Conservation (phyloP, 2,888 invertebrate genomes). For the Rhingia campestris region DNA sequence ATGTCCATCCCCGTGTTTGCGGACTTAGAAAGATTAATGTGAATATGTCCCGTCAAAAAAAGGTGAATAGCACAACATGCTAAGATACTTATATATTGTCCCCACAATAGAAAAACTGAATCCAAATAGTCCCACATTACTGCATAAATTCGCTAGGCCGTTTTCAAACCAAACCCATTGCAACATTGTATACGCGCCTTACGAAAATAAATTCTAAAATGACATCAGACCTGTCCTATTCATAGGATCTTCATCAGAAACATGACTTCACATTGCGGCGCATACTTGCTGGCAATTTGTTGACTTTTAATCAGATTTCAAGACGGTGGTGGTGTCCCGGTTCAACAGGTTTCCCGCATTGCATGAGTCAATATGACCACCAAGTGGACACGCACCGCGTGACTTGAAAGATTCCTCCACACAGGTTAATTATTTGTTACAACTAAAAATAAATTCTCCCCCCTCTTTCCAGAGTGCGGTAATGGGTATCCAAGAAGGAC, state of each 20-base stretch:
- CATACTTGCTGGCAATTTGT: slow-evolving; percentile 45
- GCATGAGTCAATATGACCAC: slow-evolving; percentile 68
- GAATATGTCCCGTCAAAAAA: no score
- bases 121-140: no score
- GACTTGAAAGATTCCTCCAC: slow-evolving; percentile 70
- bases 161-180: neutral
- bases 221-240: slow-evolving; percentile 19
- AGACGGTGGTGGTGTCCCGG: slow-evolving; percentile 39
- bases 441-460: slow-evolving; percentile 68
- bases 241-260: slow-evolving; percentile 52
- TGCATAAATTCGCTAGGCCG: no score
- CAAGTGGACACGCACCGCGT: slow-evolving; percentile 66
- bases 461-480: slow-evolving; percentile 18
- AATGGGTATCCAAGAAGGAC: slow-evolving; percentile 50
- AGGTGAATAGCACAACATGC: no score
- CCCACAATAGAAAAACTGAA: no score
- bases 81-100: no score
- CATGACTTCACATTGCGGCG: slow-evolving; percentile 11
- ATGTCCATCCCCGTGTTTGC: no score
- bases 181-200: neutral
- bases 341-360: slow-evolving; percentile 60
- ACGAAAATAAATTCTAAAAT: slow-evolving; percentile 6
- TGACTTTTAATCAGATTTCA: slow-evolving; percentile 69
- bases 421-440: slow-evolving; percentile 74
- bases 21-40: no score